Evolutionary conservation across 2,797 vertebrate genomes (phyloP), one percentile per base, ranked within the genome.

Genomic region (Delichon dasypus): DNA sequence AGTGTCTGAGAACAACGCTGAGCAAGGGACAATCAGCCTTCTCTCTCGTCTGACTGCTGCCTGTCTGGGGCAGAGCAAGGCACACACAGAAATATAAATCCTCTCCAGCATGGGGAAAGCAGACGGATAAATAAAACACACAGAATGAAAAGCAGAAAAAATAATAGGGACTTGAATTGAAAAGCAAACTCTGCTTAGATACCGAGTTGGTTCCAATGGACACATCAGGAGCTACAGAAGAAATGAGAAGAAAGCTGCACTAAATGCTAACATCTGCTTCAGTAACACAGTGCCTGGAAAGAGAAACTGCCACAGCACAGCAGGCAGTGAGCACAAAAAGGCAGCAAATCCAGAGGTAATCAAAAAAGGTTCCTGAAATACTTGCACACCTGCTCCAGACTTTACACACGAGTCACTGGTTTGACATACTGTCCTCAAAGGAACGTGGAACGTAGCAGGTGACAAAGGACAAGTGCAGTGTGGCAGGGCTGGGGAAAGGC

Each of bases 141-240:
- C 22, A 45, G 64, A 88, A 76, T 6, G 10, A 58, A 93, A 94
- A 25, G 57, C 53, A 85, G 48, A 44, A 92, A 53, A 70, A 87
- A 17, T n/a, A 81, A 67, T 7, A 72, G 34, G 29, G 55, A 92
- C 48, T 91, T 54, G 6, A 85, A 95, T 32, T 66, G 74, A 82
- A 95, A 94, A 79, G 66, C 53, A 44, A 81, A 94, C 48, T 51
- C 58, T 91, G 68, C 55, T 77, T 76, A 77, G 60, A 70, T 23
- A 45, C 54, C 0, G 3, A 91, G 66, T 74, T 78, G 23, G n/a
- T 90, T 95, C 75, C 68, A 95, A 17, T 10, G 27, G 53, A 38
- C 36, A 54, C 70, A 73, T 47, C 51, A 85, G 57, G 40, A 66
- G 73, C 51, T 89, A 57, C 42, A 72, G 86, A 67, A 83, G 74